A percentile compares a stretch with the other conserved stretches of the same genome.
Conservation (phyloP, 2,888 invertebrate species). For the Sminthurides aquaticus region DNA sequence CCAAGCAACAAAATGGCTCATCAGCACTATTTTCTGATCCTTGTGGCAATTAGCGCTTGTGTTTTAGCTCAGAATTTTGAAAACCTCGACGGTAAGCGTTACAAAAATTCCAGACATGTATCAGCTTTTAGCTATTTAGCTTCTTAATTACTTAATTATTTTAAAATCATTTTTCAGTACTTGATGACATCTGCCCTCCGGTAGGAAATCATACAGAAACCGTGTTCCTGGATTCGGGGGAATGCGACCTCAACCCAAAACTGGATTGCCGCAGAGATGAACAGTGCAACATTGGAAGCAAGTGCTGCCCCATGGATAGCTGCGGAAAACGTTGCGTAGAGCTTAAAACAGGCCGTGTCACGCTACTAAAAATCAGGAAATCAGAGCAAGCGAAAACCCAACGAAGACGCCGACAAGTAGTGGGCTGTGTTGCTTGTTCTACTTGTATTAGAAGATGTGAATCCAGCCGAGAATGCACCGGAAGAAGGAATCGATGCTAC, state of each 20-base stretch:
- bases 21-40: too few species aligned
- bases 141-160: too few species aligned
- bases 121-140: too few species aligned
- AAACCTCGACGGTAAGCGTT: neutral
- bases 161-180: too few species aligned
- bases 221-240: neutral
- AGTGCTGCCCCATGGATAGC: neutral
- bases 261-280: neutral
- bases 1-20: too few species aligned
- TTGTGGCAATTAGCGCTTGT: too few species aligned
- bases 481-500: neutral
- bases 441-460: neutral
- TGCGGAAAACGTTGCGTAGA: neutral
- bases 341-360: too few species aligned
- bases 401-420: too few species aligned
- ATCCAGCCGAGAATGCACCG: neutral
- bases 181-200: neutral
- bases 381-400: too few species aligned
- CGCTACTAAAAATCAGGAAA: too few species aligned
- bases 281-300: neutral
- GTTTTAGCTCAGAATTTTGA: too few species aligned
- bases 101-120: too few species aligned
- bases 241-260: neutral
- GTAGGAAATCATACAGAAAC: neutral
- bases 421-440: neutral